These are phyloP conservation scores for Manduca sexta DNA, from an alignment of 1,140 invertebrate species.

Conservation along the genomic window DNA sequence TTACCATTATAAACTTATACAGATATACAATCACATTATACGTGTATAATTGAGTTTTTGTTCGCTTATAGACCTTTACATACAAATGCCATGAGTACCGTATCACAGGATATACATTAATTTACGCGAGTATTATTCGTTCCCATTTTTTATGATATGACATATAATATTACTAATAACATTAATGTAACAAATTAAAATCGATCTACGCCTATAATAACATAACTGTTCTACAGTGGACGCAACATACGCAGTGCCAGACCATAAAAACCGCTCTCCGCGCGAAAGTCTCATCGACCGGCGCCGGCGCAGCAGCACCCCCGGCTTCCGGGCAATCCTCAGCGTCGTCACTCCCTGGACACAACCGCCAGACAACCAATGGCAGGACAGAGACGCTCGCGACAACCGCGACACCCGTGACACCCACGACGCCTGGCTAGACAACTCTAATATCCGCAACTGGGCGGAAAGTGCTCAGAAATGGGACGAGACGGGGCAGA, in stretches of 20 bases:
- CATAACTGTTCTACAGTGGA: conserved; percentile 18
- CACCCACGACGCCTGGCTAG: conserved; percentile 47
- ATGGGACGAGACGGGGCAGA: conserved; percentile 29
- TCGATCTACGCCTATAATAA: too few relatives aligned
- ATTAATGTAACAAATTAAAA: too few relatives aligned
- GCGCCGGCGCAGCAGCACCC: conserved; percentile 50
- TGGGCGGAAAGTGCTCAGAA: conserved; percentile 56
- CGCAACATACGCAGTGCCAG: conserved; percentile 62
- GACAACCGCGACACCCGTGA: conserved; percentile 58
- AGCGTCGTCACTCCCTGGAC: conserved; percentile 13
- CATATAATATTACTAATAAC: too few relatives aligned
- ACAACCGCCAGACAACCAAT: conserved; percentile 33
- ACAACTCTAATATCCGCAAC: conserved; percentile 54
- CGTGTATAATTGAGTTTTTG: too few relatives aligned
- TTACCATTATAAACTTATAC: too few relatives aligned
- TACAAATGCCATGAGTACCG: too few relatives aligned
- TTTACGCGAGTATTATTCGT: too few relatives aligned
- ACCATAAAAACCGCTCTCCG: conserved; percentile 50
- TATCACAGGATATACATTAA: too few relatives aligned
- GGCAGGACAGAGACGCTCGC: conserved; percentile 45
- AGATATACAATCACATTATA: too few relatives aligned
- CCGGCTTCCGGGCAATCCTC: conserved; percentile 32
- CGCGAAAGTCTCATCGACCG: conserved; percentile 53
- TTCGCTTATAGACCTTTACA: too few relatives aligned
- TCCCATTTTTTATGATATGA: too few relatives aligned